phyloP scores from a whole-genome alignment of 2,888 invertebrate genomes.

The Nesidiocoris tenuis region DNA sequence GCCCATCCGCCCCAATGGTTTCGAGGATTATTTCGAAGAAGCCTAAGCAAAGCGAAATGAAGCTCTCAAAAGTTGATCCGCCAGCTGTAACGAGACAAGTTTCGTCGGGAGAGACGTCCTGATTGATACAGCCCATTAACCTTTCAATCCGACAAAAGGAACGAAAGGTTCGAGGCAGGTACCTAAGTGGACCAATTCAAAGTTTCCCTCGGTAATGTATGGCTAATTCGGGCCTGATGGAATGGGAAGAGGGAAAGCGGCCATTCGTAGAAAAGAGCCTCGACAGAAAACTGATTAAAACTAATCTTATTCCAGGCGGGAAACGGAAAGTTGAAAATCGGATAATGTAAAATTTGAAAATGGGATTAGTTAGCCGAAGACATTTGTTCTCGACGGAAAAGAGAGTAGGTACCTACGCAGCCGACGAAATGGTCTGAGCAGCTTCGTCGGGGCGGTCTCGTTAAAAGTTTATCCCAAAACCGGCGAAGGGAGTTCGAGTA shows the following conservation, averaged over 20 bases:
- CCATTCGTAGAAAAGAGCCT: constrained; percentile 6
- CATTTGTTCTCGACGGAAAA: constrained; percentile 35
- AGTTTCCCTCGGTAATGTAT: constrained; percentile 16
- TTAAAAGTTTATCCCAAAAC: constrained; percentile 35
- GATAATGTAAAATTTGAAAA: constrained; percentile 42
- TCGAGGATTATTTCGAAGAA: background rate
- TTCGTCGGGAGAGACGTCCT: background rate
- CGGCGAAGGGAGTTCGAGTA: constrained; percentile 5
- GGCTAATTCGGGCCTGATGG: constrained; percentile 31
- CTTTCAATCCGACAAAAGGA: constrained; percentile 17
- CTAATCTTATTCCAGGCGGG: constrained; percentile 35
- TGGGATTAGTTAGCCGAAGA: constrained; percentile 43
- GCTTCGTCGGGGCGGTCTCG: constrained; percentile 27
- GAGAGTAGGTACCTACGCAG: background rate
- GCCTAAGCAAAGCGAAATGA: background rate
- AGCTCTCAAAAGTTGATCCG: background rate
- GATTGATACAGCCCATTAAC: constrained; percentile 31
- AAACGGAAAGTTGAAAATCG: constrained; percentile 40
- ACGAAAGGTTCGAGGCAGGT: constrained; percentile 2
- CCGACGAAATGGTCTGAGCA: background rate
- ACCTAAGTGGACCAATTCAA: constrained; percentile 22
- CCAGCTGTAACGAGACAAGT: background rate
- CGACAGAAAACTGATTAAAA: constrained; percentile 36
- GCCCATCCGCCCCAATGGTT: background rate
- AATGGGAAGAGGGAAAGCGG: background rate